phyloP scores from a whole-genome alignment of 2,113 vertebrate species.

The Gymnorhina tibicen region DNA sequence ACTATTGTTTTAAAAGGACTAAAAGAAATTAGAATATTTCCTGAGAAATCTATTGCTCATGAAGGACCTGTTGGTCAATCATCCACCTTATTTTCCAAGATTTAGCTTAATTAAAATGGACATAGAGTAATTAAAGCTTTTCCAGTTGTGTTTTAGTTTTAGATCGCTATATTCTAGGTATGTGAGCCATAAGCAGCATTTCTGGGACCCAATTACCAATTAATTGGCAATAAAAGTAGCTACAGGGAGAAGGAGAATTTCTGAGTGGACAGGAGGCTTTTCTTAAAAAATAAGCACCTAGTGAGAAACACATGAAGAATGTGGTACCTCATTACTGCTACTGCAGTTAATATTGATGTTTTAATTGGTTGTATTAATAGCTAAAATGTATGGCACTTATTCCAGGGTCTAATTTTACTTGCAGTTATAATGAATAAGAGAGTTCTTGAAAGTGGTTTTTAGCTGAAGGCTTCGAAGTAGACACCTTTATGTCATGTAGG shows the following conservation, averaged over 20 bases:
- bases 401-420: neutral
- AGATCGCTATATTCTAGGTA: neutral
- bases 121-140: neutral
- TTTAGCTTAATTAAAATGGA: neutral
- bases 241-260: neutral
- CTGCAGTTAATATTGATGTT: neutral
- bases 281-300: neutral
- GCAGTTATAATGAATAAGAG: neutral
- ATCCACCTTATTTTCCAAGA: neutral
- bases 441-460: neutral
- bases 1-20: neutral
- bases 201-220: neutral
- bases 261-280: neutral
- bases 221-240: neutral
- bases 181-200: neutral
- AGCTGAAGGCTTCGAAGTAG: neutral
- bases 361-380: neutral
- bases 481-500: neutral
- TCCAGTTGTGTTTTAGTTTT: neutral
- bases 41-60: neutral
- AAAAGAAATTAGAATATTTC: neutral
- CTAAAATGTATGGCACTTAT: neutral
- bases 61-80: neutral
- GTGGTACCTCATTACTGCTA: neutral
- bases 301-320: neutral